Conservation (phyloP, 2,113 vertebrate species). For the Megaptera novaeangliae region DNA sequence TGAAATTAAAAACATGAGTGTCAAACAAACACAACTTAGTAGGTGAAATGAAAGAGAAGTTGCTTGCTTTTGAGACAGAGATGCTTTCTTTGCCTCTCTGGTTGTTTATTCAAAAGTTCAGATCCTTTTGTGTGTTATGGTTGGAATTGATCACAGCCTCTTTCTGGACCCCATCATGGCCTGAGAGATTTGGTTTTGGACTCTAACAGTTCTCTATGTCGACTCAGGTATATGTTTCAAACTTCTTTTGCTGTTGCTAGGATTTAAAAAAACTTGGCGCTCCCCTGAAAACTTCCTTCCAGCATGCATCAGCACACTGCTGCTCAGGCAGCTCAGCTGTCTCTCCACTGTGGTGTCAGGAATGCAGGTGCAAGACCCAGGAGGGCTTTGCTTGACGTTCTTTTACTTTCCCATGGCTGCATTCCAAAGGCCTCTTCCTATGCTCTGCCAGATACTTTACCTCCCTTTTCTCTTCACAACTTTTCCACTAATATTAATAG, state of each 20-base stretch:
- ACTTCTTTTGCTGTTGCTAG: background rate
- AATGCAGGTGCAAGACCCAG: background rate
- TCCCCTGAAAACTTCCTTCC: background rate
- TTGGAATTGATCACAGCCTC: background rate
- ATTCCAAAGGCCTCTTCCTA: background rate
- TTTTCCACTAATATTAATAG: background rate
- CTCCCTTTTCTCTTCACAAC: background rate
- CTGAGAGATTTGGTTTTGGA: background rate
- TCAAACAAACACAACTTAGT: background rate
- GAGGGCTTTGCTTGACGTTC: background rate
- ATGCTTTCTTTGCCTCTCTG: background rate
- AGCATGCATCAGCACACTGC: rapidly evolving
- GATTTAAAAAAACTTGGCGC: background rate
- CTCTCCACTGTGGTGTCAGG: background rate
- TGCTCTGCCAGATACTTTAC: background rate
- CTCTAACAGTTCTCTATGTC: background rate
- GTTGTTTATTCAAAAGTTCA: background rate
- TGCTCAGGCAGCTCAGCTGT: background rate
- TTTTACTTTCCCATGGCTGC: background rate
- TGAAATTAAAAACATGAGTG: background rate
- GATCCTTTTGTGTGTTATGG: background rate
- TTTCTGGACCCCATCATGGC: background rate
- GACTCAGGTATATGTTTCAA: background rate
- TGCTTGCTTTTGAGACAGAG: background rate
- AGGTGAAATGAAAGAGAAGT: background rate